Conservation (phyloP, 2,797 vertebrate species). For the Hybognathus amarus region DNA sequence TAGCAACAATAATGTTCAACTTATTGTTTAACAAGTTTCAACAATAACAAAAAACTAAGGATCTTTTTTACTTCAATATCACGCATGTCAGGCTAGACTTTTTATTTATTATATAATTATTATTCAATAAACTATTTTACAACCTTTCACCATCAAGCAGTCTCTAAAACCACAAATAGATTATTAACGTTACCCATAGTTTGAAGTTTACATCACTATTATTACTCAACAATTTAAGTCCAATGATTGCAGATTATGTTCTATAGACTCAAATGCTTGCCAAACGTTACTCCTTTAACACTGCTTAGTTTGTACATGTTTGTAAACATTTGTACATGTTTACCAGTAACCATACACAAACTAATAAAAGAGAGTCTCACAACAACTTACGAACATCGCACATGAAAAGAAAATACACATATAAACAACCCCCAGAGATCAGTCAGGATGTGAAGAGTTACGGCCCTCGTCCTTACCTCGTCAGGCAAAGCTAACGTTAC, state of each 20-base stretch:
- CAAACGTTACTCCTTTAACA: background rate
- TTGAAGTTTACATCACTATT: background rate
- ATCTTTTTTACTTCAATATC: background rate
- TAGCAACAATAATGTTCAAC: background rate
- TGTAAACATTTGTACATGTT: no score
- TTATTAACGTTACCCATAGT: background rate
- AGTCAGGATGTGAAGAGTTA: slow-evolving; percentile 11
- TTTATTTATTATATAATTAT: no score
- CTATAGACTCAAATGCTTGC: background rate
- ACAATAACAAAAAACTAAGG: background rate
- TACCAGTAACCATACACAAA: background rate
- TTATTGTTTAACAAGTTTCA: background rate
- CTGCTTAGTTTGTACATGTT: no score
- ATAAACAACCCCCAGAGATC: background rate
- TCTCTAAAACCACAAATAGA: background rate
- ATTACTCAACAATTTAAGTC: background rate
- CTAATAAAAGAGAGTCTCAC: background rate
- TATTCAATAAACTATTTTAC: background rate
- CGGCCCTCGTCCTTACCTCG: slow-evolving; percentile 70
- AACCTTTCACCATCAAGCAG: background rate
- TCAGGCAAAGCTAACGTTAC: slow-evolving; percentile 68
- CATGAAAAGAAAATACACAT: slow-evolving; percentile 4
- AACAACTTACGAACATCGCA: background rate
- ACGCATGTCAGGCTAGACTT: background rate
- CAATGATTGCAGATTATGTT: background rate